Conservation (phyloP, 2,888 invertebrate genomes). For the Caenorhabditis doughertyi region DNA sequence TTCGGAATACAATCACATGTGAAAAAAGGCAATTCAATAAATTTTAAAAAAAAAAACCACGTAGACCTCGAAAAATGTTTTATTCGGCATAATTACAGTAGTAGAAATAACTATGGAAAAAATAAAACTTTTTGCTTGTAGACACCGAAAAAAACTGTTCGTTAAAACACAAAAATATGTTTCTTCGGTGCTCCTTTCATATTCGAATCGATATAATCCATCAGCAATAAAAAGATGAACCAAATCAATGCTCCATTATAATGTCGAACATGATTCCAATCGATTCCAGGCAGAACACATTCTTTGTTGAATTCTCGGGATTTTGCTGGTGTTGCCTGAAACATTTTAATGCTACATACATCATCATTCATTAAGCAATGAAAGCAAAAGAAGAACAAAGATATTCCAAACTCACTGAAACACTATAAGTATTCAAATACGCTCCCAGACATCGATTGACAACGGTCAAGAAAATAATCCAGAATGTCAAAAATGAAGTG, state of each 20-base stretch:
- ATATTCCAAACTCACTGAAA: not conserved
- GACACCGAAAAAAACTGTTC: too few relatives aligned
- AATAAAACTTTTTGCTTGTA: too few relatives aligned
- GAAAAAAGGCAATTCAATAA: too few relatives aligned
- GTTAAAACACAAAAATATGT: constrained; percentile 32
- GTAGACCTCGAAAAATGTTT: too few relatives aligned
- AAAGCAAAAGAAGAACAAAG: too few relatives aligned
- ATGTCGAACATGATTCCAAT: constrained; percentile 32
- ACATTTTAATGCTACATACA: not conserved
- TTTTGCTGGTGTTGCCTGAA: constrained; percentile 20
- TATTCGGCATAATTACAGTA: too few relatives aligned
- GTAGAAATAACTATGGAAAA: too few relatives aligned
- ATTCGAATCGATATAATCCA: constrained; percentile 37
- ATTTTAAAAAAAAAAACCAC: too few relatives aligned
- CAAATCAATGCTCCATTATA: constrained; percentile 21
- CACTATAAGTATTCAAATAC: not conserved
- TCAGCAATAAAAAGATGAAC: constrained; percentile 11
- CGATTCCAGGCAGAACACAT: constrained; percentile 35
- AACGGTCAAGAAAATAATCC: not conserved
- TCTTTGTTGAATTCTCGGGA: constrained; percentile 24
- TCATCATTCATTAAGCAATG: too few relatives aligned
- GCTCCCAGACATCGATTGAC: not conserved
- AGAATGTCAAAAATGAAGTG: not conserved
- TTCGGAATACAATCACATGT: too few relatives aligned
- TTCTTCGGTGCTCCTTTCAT: constrained; percentile 21